Base-by-base conservation (phyloP, 2,888 invertebrate species). In the Coenonympha arcania region DNA sequence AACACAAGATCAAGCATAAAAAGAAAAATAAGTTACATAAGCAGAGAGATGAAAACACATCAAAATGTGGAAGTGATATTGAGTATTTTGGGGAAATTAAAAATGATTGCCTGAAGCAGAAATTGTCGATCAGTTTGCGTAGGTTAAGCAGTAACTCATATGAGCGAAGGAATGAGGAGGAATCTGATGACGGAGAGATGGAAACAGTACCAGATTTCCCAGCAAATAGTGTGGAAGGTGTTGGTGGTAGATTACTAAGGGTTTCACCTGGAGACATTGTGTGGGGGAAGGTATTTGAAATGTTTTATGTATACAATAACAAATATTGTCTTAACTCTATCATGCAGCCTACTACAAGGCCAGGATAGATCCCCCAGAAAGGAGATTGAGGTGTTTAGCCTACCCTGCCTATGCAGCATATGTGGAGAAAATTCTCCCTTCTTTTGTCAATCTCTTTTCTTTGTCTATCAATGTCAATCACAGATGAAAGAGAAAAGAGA, bases 221-320 rank as follows among this genome's bases (percentile, higher is more conserved):
- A 3, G 78, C 83, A 0, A 87, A 82, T 6, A 84, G 79, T 54
- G 75, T 80, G 4, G 88, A 88, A 52, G 79, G 87, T 43, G 78
- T 79, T 26, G 87, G 79, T 65, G 88, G 73, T 57, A 86, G 64
- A 58, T 71, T 71, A 65, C 68, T 76, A 63, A 71, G 83, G 48
- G 87, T 92, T 64, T 84, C 89, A 13, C 89, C 90, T 0, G 94
- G 94, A 0, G 94, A 95, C 73, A 90, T 95, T 43, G 92, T 95
- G 3, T 95, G 95, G 95, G 95, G 95, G 0, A 95, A 95, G 75
- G 91, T 39, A 39, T 11, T 9, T n/a, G 4, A 9, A 24, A 24
- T 24, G 24, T 24, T 24, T 24, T 24, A 24, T 2, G 24, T 24
- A 4, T 24, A 6, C 8, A 2, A 24, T 24, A n/a, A n/a, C n/a